Conservation (phyloP, 2,888 invertebrate genomes). For the Drosophila monieri region DNA sequence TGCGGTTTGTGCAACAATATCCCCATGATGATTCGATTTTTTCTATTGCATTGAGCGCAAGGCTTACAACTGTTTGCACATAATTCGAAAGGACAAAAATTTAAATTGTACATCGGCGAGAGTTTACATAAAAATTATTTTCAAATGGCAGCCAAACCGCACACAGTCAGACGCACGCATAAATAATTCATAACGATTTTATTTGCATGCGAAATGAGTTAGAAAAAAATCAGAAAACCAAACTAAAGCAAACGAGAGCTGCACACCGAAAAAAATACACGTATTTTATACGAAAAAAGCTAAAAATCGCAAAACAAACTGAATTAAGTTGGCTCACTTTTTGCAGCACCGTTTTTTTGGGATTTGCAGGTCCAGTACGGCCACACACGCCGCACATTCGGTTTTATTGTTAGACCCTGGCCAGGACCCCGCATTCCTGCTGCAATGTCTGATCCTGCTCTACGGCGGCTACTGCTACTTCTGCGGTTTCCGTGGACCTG, state of each 20-base stretch:
- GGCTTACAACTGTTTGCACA: conserved; percentile 62
- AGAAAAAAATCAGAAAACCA: conserved; percentile 38
- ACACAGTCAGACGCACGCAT: conserved; percentile 59
- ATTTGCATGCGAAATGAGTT: conserved; percentile 79
- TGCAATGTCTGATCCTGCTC: conserved; percentile 33
- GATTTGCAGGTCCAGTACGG: conserved; percentile 21
- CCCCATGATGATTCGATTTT: conserved; percentile 24
- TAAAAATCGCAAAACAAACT: conserved; percentile 64
- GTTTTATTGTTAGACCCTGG: conserved; percentile 69
- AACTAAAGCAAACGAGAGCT: conserved; percentile 4
- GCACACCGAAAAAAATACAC: conserved; percentile 32
- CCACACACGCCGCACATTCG: conserved; percentile 60
- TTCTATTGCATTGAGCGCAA: conserved; percentile 7
- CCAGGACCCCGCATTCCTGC: conserved; percentile 13
- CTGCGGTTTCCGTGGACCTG: conserved; percentile 49
- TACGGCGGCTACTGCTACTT: conserved; percentile 20
- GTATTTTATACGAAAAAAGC: conserved; percentile 12
- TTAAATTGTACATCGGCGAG: conserved; percentile 51
- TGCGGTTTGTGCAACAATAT: conserved; percentile 57
- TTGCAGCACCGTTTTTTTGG: conserved; percentile 44
- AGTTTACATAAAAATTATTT: conserved; percentile 59
- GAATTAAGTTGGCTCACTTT: conserved; percentile 63
- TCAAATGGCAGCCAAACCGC: conserved; percentile 61
- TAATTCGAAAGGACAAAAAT: conserved; percentile 64
- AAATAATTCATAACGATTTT: conserved; percentile 78